Evolutionary conservation across 1,140 invertebrate genomes (phyloP).

Genomic region (Lasioglossum albipes): DNA sequence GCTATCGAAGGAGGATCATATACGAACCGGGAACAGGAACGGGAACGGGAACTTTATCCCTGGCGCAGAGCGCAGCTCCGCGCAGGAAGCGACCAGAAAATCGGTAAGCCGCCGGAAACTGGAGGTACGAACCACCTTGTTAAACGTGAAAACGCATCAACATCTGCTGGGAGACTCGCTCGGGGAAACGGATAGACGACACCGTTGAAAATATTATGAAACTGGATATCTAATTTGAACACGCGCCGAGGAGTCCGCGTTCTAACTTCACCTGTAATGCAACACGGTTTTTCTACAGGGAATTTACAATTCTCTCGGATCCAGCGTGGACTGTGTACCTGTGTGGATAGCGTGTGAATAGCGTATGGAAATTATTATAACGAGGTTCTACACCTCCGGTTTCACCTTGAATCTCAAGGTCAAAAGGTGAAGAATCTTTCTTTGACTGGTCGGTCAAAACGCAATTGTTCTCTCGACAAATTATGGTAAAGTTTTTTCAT

Average conservation of each 20-base stretch:
- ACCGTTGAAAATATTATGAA: conserved; percentile 11
- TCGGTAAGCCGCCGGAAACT: conserved; percentile 21
- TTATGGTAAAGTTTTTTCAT: too few species aligned
- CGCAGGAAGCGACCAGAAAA: conserved; percentile 30
- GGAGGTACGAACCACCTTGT: not conserved
- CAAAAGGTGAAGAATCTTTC: too few species aligned
- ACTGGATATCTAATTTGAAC: conserved; percentile 22
- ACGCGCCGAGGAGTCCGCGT: not conserved
- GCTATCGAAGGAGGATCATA: conserved; percentile 30
- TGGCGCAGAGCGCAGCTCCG: not conserved
- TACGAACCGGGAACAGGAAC: not conserved
- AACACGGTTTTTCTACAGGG: too few species aligned
- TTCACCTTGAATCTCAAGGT: too few species aligned
- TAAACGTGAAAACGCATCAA: not conserved
- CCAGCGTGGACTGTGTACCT: too few species aligned
- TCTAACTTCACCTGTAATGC: too few species aligned
- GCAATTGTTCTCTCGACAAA: too few species aligned
- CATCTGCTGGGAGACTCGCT: not conserved
- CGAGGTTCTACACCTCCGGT: too few species aligned
- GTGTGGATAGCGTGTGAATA: too few species aligned
- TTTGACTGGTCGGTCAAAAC: too few species aligned
- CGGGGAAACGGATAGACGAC: not conserved
- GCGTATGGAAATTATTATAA: too few species aligned
- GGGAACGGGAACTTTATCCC: conserved; percentile 8
- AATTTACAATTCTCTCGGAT: too few species aligned